These are phyloP conservation scores for Phania funesta DNA, from an alignment of 2,888 invertebrate genomes.

Conservation along the genomic window DNA sequence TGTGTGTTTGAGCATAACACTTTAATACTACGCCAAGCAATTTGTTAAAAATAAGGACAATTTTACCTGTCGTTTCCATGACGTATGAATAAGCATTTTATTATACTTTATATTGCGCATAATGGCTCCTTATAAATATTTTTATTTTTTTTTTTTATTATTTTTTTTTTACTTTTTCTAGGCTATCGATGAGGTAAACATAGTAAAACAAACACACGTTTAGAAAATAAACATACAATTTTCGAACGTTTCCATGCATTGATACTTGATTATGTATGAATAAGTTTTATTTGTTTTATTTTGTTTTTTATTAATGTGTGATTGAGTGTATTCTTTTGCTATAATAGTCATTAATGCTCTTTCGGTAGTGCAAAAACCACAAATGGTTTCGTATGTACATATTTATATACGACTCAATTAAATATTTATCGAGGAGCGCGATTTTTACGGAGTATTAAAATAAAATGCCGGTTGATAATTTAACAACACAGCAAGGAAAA, in stretches of 20 bases:
- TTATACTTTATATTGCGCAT: conserved; percentile 43
- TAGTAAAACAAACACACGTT: not conserved
- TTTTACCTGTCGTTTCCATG: conserved; percentile 63
- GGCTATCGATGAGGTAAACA: not conserved
- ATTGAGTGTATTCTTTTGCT: too few species aligned
- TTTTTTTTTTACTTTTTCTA: not conserved
- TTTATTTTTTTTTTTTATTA: not conserved
- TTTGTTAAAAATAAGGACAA: conserved; percentile 53
- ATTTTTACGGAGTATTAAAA: too few species aligned
- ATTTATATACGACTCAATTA: too few species aligned
- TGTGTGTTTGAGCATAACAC: not conserved
- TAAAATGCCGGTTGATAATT: too few species aligned
- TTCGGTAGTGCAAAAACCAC: too few species aligned
- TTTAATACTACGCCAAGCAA: conserved; percentile 49
- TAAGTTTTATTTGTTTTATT: too few species aligned
- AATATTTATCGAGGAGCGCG: too few species aligned
- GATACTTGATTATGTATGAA: not conserved
- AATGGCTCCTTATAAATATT: conserved; percentile 37
- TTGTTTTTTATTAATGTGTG: too few species aligned
- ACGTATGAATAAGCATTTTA: conserved; percentile 62
- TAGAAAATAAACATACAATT: conserved; percentile 40
- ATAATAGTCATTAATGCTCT: too few species aligned
- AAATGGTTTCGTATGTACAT: not conserved
- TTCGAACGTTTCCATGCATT: not conserved
- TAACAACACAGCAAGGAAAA: too few species aligned